Evolutionary conservation across 2,113 vertebrate species (phyloP).

Genomic region (Lagenorhynchus albirostris): DNA sequence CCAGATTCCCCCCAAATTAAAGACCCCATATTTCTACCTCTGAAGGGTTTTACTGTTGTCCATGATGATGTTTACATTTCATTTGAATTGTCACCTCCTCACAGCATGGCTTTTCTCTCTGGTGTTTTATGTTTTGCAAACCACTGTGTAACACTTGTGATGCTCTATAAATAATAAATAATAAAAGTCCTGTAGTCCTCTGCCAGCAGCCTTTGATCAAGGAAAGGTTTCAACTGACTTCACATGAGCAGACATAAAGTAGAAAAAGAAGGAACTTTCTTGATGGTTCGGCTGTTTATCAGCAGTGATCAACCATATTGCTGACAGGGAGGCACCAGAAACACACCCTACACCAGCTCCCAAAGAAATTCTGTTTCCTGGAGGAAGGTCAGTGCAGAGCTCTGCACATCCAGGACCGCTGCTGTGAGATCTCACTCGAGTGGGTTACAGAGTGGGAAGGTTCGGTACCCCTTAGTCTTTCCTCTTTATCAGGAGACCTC

Average conservation of each 20-base stretch:
- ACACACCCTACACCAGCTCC: not conserved
- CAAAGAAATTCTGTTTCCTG: not conserved
- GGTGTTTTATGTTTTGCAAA: slow-evolving; percentile 54
- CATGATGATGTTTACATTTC: not conserved
- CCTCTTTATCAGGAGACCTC: not conserved
- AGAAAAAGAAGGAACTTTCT: not conserved
- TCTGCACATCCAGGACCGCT: not conserved
- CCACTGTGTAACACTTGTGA: slow-evolving; percentile 31
- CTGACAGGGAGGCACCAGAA: not conserved
- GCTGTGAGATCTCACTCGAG: not conserved
- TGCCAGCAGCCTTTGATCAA: slow-evolving; percentile 61
- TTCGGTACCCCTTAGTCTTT: not conserved
- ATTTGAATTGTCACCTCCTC: slow-evolving; percentile 45
- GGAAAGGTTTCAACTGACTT: slow-evolving; percentile 59
- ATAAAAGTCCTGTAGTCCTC: not conserved
- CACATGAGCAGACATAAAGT: not conserved
- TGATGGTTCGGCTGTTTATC: not conserved
- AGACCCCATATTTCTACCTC: not conserved
- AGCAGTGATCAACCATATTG: not conserved
- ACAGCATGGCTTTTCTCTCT: not conserved
- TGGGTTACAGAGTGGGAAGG: not conserved
- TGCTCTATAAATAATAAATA: slow-evolving; percentile 69
- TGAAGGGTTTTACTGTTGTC: not conserved
- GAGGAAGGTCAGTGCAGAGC: not conserved
- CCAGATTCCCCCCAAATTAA: not conserved